Base-by-base conservation (phyloP, 1,140 invertebrate genomes). In the Propsilocerus akamusi region DNA sequence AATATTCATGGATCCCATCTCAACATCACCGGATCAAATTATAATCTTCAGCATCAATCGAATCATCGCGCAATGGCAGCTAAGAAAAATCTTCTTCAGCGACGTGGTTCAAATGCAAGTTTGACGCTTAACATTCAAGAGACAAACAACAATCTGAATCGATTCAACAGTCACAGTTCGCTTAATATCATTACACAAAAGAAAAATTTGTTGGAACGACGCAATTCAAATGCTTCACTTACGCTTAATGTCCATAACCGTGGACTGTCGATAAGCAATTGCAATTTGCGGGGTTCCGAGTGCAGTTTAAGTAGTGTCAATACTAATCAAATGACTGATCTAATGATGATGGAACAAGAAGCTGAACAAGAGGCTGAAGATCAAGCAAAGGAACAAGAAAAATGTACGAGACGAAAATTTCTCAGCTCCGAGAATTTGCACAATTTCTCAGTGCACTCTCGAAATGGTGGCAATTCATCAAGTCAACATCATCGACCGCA, bases 81-180 rank as follows among this genome's bases (percentile, higher is more conserved):
- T 2, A 72, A 72, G 26, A 89, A 86, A 60, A 80, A 81, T 56
- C 63, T 86, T 3, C 58, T 86, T 10, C 82, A 90, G 64, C 72
- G 86, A n/a, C 72, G 86, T 6, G 87, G 88, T 2, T 92, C 88
- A 0, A 92, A 86, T 61, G 87, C 88, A 23, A 91, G 86, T 56
- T 68, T 94, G 5, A 93, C 88, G 0, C 56, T 75, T 22, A 75
- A 75, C 53, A 68, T 75, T 24, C 61, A 68, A 48, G 69, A 69
- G 4, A 63, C 67, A 0, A 66, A 64, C 23, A 63, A 63, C 0
- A 70, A 69, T 48, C 55, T 75, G 0, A 73, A 72, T 53, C 57
- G 71, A n/a, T 72, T 72, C 56, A 70, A 68, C 5, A 72, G 70
- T 51, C 71, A 72, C 46, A 68, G 65, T 57, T 70, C 68, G 10